phyloP scores from a whole-genome alignment of 2,888 invertebrate genomes.

The Hyppa rectilinea region DNA sequence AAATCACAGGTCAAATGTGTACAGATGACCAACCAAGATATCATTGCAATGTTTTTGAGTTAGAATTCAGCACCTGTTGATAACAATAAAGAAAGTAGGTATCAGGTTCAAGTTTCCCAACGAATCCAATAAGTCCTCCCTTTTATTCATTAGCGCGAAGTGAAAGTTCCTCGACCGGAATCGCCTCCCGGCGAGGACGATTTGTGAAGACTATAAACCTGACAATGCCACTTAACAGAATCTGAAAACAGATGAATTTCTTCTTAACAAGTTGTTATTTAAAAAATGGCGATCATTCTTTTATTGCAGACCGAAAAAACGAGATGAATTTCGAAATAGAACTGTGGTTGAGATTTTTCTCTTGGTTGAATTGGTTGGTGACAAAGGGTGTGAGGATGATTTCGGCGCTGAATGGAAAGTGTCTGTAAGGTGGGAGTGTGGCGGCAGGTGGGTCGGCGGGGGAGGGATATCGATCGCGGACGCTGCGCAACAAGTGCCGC shows the following conservation, averaged over 20 bases:
- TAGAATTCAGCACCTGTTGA: constrained; percentile 40
- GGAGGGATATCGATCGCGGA: constrained; percentile 81
- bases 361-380: constrained; percentile 62
- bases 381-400: constrained; percentile 63
- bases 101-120: constrained; percentile 22
- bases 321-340: constrained; percentile 17
- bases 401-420: constrained; percentile 71
- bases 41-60: not conserved
- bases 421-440: constrained; percentile 60
- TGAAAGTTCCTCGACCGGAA: constrained; percentile 51
- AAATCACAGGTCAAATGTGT: not conserved
- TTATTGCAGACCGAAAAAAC: constrained; percentile 17
- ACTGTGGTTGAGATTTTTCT: constrained; percentile 46
- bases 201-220: constrained; percentile 74
- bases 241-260: constrained; percentile 30
- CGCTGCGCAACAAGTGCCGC: constrained; percentile 87
- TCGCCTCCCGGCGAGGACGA: constrained; percentile 56
- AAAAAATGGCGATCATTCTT: constrained; percentile 4
- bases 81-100: constrained; percentile 12
- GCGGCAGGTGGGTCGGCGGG: constrained; percentile 66
- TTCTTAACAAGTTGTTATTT: constrained; percentile 22
- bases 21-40: not conserved
- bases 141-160: constrained; percentile 56
- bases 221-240: constrained; percentile 72
- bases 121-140: constrained; percentile 36